Conservation (phyloP, 1,140 invertebrate species). For the Sycophaga agraensis region DNA sequence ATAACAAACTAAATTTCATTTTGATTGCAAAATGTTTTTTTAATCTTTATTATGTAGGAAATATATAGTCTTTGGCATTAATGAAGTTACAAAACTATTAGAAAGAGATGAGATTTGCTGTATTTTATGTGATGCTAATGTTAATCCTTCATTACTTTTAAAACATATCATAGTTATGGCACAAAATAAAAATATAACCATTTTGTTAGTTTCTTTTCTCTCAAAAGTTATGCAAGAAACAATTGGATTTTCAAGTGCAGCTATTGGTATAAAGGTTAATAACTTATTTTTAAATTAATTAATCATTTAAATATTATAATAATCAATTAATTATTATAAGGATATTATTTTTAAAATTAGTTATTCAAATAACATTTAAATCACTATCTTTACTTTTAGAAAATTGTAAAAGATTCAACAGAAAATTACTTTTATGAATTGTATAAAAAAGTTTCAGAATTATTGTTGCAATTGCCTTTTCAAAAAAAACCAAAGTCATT, state of each 20-base stretch:
- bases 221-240: slow-evolving; percentile 40
- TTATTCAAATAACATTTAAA: too few relatives aligned
- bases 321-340: background rate
- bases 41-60: slow-evolving; percentile 36
- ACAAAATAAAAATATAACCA: slow-evolving; percentile 43
- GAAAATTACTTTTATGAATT: slow-evolving; percentile 37
- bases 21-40: background rate
- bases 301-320: too few relatives aligned
- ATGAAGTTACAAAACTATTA: slow-evolving; percentile 46
- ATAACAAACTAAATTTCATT: background rate
- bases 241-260: slow-evolving; percentile 43
- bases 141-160: slow-evolving; percentile 45
- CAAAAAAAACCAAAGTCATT: slow-evolving; percentile 18
- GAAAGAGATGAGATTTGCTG: slow-evolving; percentile 46
- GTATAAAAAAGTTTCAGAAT: slow-evolving; percentile 33
- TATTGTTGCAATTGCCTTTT: slow-evolving; percentile 25
- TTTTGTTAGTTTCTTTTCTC: slow-evolving; percentile 44
- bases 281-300: too few relatives aligned
- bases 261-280: slow-evolving; percentile 47
- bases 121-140: slow-evolving; percentile 45
- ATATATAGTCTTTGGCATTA: slow-evolving; percentile 46
- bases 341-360: background rate
- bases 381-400: slow-evolving; percentile 27
- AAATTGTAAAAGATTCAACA: slow-evolving; percentile 19
- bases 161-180: slow-evolving; percentile 52